Evolutionary conservation across 2,888 invertebrate species (phyloP).

Genomic region (Drosophila recens): DNA sequence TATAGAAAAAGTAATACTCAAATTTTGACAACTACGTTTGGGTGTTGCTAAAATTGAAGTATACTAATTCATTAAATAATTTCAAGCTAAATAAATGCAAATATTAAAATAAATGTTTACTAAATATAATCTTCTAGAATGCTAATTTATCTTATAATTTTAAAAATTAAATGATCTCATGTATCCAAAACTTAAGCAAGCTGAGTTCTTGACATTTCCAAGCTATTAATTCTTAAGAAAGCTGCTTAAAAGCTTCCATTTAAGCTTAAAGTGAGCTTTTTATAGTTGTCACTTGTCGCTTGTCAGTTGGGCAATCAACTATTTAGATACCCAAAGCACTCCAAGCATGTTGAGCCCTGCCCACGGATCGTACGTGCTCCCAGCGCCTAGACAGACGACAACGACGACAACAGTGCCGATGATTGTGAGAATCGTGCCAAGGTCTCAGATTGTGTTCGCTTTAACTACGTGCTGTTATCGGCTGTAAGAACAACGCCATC

Average conservation of each 20-base stretch:
- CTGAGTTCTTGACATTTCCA: not conserved
- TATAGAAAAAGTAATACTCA: not conserved
- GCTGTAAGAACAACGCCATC: slow-evolving; percentile 33
- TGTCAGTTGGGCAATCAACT: slow-evolving; percentile 17
- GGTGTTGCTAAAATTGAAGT: not conserved
- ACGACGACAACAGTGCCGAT: slow-evolving; percentile 41
- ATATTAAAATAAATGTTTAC: too few species aligned
- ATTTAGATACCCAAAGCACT: slow-evolving; percentile 15
- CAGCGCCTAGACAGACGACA: slow-evolving; percentile 41
- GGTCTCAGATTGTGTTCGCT: slow-evolving; percentile 72
- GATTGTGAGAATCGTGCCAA: slow-evolving; percentile 75
- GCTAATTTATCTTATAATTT: too few species aligned
- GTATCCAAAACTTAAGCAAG: not conserved
- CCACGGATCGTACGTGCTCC: slow-evolving; percentile 62
- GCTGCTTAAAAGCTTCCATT: slow-evolving; percentile 2
- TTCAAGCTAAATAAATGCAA: not conserved
- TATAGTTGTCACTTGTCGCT: slow-evolving; percentile 10
- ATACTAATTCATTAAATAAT: not conserved
- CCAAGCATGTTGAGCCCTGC: slow-evolving; percentile 20
- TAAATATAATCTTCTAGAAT: too few species aligned
- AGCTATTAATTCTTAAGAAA: not conserved
- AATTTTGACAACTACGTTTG: not conserved
- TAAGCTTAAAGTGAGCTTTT: slow-evolving; percentile 14
- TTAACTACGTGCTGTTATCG: slow-evolving; percentile 75
- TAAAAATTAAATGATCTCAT: too few species aligned